phyloP scores from a whole-genome alignment of 2,113 vertebrate genomes.

The Triplophysa dalaica region DNA sequence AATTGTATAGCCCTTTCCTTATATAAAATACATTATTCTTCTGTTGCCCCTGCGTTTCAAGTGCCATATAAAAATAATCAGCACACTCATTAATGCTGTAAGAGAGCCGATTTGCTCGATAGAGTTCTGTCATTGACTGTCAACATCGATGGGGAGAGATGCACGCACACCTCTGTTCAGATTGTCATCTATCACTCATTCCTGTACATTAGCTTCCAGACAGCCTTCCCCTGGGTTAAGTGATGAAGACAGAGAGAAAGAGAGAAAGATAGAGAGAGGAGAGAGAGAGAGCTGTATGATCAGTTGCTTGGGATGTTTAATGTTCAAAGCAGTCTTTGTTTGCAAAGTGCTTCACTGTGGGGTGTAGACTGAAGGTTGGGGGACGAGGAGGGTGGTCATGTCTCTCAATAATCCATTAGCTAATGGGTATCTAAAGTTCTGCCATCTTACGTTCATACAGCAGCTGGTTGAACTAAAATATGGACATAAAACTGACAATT shows the following conservation, averaged over 20 bases:
- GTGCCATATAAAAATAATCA: conserved; percentile 39
- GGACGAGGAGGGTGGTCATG: conserved; percentile 66
- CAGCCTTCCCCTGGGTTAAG: conserved; percentile 65
- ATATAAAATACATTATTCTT: too few relatives aligned
- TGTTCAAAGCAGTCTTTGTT: conserved; percentile 66
- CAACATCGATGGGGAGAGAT: conserved; percentile 63
- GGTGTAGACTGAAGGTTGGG: conserved; percentile 66
- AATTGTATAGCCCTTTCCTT: too few relatives aligned
- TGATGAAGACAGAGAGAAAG: conserved; percentile 72
- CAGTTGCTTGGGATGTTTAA: conserved; percentile 68
- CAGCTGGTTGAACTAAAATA: conserved; percentile 44
- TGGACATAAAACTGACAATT: conserved; percentile 30
- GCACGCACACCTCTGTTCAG: conserved; percentile 70
- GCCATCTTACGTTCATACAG: conserved; percentile 52
- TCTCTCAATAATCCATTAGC: conserved; percentile 82
- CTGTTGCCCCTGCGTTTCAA: neutral
- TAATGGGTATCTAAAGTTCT: conserved; percentile 75
- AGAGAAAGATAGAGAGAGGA: conserved; percentile 57
- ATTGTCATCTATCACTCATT: conserved; percentile 78
- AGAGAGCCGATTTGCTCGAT: conserved; percentile 40
- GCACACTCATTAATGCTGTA: conserved; percentile 31
- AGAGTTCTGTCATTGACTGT: conserved; percentile 46
- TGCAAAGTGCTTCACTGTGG: conserved; percentile 50
- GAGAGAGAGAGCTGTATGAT: conserved; percentile 45
- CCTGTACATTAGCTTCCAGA: conserved; percentile 69